These are phyloP conservation scores for Picathartes gymnocephalus DNA, from an alignment of 2,113 vertebrate species.

Conservation along the genomic window DNA sequence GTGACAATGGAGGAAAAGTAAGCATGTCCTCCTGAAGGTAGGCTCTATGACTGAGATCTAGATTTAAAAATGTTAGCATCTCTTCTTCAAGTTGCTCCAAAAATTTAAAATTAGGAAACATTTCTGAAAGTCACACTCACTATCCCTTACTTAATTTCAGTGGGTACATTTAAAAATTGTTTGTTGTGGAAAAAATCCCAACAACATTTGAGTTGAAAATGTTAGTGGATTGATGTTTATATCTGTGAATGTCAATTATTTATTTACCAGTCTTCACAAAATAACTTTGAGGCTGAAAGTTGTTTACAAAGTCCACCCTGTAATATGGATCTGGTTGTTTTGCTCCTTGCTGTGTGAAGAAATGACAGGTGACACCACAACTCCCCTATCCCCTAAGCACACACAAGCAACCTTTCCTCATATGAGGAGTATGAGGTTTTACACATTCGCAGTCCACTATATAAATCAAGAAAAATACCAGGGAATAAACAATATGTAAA, in stretches of 20 bases:
- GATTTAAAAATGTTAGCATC: neutral
- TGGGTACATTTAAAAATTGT: neutral
- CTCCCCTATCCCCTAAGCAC: neutral
- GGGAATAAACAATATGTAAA: neutral
- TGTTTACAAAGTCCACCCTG: neutral
- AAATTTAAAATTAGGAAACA: neutral
- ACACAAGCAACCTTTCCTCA: neutral
- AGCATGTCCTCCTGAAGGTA: neutral
- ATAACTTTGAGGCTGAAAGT: neutral
- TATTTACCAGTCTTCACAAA: neutral
- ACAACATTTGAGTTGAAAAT: neutral
- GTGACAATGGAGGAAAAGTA: neutral
- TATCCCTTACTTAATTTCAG: neutral
- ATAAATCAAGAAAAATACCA: neutral
- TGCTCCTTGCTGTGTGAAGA: neutral
- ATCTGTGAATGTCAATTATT: neutral
- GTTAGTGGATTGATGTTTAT: neutral
- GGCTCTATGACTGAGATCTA: neutral
- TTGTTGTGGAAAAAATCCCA: neutral
- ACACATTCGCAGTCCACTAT: neutral
- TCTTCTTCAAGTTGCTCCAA: neutral
- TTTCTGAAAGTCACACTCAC: neutral
- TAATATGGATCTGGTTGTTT: neutral
- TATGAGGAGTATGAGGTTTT: neutral
- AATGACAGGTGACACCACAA: neutral